Evolutionary conservation across 1,140 invertebrate genomes (phyloP).

Genomic region (Protaetia brevitarsis): DNA sequence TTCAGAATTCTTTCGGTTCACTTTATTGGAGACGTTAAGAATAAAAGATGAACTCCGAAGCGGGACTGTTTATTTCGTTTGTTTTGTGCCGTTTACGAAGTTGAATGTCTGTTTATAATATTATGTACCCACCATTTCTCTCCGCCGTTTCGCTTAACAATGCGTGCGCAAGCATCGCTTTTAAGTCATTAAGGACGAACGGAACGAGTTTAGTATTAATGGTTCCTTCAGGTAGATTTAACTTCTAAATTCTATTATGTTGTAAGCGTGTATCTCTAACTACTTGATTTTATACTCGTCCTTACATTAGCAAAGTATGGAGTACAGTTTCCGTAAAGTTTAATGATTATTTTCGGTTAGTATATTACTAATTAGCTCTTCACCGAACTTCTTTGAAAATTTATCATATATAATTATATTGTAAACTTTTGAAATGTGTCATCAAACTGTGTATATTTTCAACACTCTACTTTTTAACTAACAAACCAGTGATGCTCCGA

Average conservation of each 20-base stretch:
- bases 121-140: slow-evolving; percentile 8
- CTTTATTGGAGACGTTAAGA: slow-evolving; percentile 14
- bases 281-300: too few species aligned
- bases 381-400: too few species aligned
- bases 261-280: not conserved
- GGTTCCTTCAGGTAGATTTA: not conserved
- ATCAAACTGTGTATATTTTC: too few species aligned
- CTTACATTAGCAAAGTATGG: too few species aligned
- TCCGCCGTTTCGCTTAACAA: not conserved
- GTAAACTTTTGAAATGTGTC: too few species aligned
- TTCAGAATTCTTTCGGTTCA: slow-evolving; percentile 4
- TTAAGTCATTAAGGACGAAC: not conserved
- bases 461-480: too few species aligned
- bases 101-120: slow-evolving; percentile 7
- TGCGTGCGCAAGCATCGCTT: not conserved
- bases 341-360: too few species aligned
- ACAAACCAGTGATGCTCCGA: too few species aligned
- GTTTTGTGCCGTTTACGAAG: slow-evolving; percentile 11
- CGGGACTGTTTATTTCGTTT: not conserved
- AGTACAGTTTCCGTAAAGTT: too few species aligned
- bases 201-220: not conserved
- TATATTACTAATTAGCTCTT: too few species aligned
- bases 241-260: not conserved
- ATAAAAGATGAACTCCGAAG: slow-evolving; percentile 12
- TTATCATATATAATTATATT: too few species aligned